Conservation (phyloP, 2,888 invertebrate genomes). For the Agrotis clavis region DNA sequence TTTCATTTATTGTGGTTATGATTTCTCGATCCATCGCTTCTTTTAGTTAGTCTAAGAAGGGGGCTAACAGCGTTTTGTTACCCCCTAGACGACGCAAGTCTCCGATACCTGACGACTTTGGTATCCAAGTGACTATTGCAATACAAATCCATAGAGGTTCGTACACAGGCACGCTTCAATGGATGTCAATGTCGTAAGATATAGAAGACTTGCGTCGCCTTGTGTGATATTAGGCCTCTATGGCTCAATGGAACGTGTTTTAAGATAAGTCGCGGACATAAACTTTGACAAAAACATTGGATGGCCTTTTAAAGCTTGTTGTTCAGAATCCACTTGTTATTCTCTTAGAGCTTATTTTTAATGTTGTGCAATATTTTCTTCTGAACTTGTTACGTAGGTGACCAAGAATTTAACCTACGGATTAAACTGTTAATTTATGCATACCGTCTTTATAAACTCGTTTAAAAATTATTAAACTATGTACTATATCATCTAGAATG, state of each 20-base stretch:
- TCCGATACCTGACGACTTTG: too few relatives aligned
- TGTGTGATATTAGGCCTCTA: not conserved
- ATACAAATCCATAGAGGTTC: too few relatives aligned
- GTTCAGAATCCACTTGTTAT: slow-evolving; percentile 5
- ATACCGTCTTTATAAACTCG: slow-evolving; percentile 9
- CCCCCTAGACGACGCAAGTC: too few relatives aligned
- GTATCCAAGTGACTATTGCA: too few relatives aligned
- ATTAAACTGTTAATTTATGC: slow-evolving; percentile 22
- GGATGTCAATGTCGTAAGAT: too few relatives aligned
- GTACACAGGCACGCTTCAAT: too few relatives aligned
- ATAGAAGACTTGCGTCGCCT: too few relatives aligned
- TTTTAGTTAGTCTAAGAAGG: too few relatives aligned
- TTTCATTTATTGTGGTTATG: not conserved
- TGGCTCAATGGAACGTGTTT: not conserved
- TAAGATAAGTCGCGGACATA: not conserved
- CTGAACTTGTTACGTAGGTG: not conserved
- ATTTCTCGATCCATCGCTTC: too few relatives aligned
- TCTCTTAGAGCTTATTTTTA: not conserved
- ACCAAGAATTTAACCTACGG: slow-evolving; percentile 8
- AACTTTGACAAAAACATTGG: not conserved
- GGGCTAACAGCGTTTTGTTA: too few relatives aligned
- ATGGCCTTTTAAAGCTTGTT: slow-evolving; percentile 1
- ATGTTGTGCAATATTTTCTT: slow-evolving; percentile 45
- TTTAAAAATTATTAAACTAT: slow-evolving; percentile 14
- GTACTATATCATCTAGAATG: not conserved